Base-by-base conservation (phyloP, 2,888 invertebrate genomes). In the Bhutanitis thaidina region DNA sequence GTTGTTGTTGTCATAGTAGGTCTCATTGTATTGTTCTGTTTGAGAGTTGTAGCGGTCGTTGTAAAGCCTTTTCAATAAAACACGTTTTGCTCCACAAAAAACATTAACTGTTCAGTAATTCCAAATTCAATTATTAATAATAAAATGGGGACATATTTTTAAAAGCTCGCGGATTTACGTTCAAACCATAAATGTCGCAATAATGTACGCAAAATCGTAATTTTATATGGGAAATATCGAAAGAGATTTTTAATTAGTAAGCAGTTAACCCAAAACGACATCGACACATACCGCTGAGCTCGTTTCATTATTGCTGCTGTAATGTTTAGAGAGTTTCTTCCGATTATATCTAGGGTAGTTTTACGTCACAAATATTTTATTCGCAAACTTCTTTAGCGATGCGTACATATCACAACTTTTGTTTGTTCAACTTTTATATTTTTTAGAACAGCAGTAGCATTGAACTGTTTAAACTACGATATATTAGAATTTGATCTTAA, bases 191-290 rank as follows among this genome's bases (percentile, higher is more conserved):
- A 49, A 49, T 39, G 49, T 49, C 43, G 13, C 32, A 9, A 30
- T 49, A 44, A 39, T 43, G 32, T 38, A 30, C n/a, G 32, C 38
- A 10, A 20, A 39, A 38, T 39, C 32, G 38, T 49, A 37, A 49
- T 49, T 38, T 49, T 34, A 49, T 43, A 43, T 43, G 30, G 30
- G 30, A 29, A 43, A 34, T 38, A 29, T 41, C 36, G 41, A 38
- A 35, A 29, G 27, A 37, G 15, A 25, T 39, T 49, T 49, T 49
- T 49, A 49, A 49, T 49, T 49, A 36, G 36, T 36, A 14, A 38
- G 12, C 20, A 25, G 32, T 39, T 25, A 49, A 43, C 20, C 34
- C 14, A 32, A 43, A 49, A 39, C 15, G 29, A 32, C 20, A 10
- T 14, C 36, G 25, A 20, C 9, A 38, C 25, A 34, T 44, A 49